Conservation (phyloP, 2,888 invertebrate genomes). For the Stegana nigrithorax region DNA sequence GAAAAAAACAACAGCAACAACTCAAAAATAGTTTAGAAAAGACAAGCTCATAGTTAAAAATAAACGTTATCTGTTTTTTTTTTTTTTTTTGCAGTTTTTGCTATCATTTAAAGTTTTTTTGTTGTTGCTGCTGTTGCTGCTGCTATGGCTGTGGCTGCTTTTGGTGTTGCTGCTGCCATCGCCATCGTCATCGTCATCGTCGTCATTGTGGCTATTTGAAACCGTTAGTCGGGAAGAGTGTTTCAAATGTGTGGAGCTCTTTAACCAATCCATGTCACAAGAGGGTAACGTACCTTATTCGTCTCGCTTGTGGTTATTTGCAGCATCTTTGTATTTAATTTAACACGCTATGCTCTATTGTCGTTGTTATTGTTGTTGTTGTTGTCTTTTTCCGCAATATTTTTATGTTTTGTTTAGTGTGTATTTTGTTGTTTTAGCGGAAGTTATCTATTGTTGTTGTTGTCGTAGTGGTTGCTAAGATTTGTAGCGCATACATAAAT, state of each 20-base stretch:
- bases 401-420: not conserved
- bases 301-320: not conserved
- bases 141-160: no score
- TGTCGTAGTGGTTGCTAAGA: not conserved
- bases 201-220: no score
- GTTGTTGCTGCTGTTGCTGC: not conserved
- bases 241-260: not conserved
- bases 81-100: not conserved
- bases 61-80: not conserved
- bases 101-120: not conserved
- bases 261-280: not conserved
- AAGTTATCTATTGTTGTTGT: constrained; percentile 4
- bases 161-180: no score
- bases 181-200: no score
- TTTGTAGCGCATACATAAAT: constrained; percentile 5
- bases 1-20: no score
- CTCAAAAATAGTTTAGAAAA: no score
- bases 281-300: constrained; percentile 1
- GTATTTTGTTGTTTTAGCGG: constrained; percentile 1
- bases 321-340: not conserved
- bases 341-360: no score
- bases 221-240: no score
- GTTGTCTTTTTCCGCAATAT: not conserved
- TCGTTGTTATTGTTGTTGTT: no score
- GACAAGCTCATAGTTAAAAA: constrained; percentile 1